Evolutionary conservation across 2,797 vertebrate genomes (phyloP), one percentile per base, ranked within the genome.

Genomic region (Hemitrygon akajei): DNA sequence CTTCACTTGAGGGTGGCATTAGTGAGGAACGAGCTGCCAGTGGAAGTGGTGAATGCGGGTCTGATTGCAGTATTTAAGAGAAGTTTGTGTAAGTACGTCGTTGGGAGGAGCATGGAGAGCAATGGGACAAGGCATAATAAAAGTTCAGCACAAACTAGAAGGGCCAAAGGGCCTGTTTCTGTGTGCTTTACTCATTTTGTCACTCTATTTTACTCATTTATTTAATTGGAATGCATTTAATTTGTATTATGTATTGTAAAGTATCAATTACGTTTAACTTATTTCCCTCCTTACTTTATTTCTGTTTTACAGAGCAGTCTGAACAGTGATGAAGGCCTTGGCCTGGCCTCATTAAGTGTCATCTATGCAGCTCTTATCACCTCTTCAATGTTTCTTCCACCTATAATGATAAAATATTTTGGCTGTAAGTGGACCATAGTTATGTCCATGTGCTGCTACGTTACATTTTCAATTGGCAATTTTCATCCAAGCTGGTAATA

Each of bases 401-500:
- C 98, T 16, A 93, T 99, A 94, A 96, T 99, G 96, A 99, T 99
- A 95, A 96, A 97, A 95, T 98, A 97, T 47, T 95, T 98, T 95
- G 98, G 99, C 95, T 99, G 98, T 96, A 99, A 99, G 95, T 98
- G 98, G 98, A 99, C 98, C 94, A 97, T 99, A 0, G 97, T 97
- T 1, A 94, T 82, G 4, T 97, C 97, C 60, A 99, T 99, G 98
- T 97, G 95, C 95, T 98, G 98, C 95, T 99, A 99, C 1, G 96
- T 99, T 0, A 73, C 97, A 0, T 99, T 98, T 96, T 99, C 97
- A 1, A 94, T 99, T 34, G 99, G 98, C 93, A 99, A 99, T 96
- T 97, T 99, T 96, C 96, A 97, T 0, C 97, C 98, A 34, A 98
- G 97, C 97, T 99, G 99, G 99, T 99, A 97, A 30, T 10, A 95